Evolutionary conservation across 2,113 vertebrate species (phyloP), one percentile per base, ranked within the genome.

Genomic region (Agapornis roseicollis): DNA sequence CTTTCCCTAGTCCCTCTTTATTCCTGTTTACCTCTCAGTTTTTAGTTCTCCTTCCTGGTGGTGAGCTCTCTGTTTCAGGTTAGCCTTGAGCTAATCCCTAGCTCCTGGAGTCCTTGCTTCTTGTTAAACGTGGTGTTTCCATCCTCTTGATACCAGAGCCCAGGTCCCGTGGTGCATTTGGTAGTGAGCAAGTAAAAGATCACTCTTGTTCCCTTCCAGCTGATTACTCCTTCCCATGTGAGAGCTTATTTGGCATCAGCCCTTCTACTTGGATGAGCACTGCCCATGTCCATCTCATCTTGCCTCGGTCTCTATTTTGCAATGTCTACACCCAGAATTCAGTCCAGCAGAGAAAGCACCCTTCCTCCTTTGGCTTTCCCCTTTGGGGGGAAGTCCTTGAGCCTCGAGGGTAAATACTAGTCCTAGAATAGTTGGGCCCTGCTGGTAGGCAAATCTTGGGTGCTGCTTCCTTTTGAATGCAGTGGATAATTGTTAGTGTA

Each of bases 131-230:
- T 81, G n/a, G 0, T 88, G 65, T 73, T 94, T 76, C 44, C 35
- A 55, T 19, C 50, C 66, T 88, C 58, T 60, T 77, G 76, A 29
- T 70, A 53, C 31, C 80, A 10, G 8, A 88, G 58, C 79, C 64
- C 41, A 31, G 70, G 55, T 92, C 76, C 70, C 49, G 1, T 0
- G 2, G 39, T 53, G 35, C 16, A 3, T 89, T 81, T 73, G 49
- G 39, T 87, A 91, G 81, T 5, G 13, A 87, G 46, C 70, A 79
- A 95, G 85, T 76, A 70, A 91, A 95, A 94, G 70, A 89, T 78
- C n/a, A 35, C 42, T 33, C 68, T 78, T 81, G 79, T 90, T 97
- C 74, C 77, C 74, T 95, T 91, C 82, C 33, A 17, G 8, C 70
- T 61, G 85, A 65, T 79, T 70, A 42, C 42, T 41, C 49, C 44